Conservation (phyloP, 2,888 invertebrate genomes). For the Augiades crinisus region DNA sequence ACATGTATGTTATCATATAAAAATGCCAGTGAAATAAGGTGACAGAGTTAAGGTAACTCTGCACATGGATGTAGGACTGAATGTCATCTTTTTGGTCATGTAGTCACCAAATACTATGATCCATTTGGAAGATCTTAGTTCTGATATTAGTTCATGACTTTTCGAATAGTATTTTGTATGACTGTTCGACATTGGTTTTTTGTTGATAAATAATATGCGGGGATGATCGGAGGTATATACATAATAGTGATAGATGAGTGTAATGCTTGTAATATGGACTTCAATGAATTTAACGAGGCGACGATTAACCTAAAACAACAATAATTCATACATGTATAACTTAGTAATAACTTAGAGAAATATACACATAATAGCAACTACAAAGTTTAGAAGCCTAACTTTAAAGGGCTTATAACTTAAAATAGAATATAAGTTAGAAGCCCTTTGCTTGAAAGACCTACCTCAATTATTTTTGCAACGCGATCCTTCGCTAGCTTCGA, state of each 20-base stretch:
- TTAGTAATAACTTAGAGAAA: constrained; percentile 1
- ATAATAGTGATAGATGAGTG: constrained; percentile 56
- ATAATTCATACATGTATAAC: constrained; percentile 38
- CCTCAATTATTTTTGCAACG: constrained; percentile 16
- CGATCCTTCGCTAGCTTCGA: no score
- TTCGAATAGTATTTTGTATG: constrained; percentile 46
- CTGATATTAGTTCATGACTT: constrained; percentile 45
- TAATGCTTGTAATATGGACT: constrained; percentile 53
- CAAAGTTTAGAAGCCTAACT: no score
- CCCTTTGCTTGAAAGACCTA: constrained; percentile 6
- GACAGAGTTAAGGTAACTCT: constrained; percentile 62
- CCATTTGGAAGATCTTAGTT: constrained; percentile 56
- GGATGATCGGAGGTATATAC: constrained; percentile 51
- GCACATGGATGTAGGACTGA: constrained; percentile 72
- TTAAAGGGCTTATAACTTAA: no score
- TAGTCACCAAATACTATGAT: constrained; percentile 63
- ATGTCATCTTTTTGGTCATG: constrained; percentile 73
- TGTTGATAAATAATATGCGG: constrained; percentile 50
- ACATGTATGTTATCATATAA: constrained; percentile 44
- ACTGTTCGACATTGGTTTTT: constrained; percentile 48
- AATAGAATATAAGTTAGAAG: no score
- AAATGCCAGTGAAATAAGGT: constrained; percentile 69
- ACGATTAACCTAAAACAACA: constrained; percentile 78
- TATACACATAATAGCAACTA: constrained; percentile 9
- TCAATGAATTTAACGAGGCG: constrained; percentile 60